Base-by-base conservation (phyloP, 1,140 invertebrate genomes). In the Diachasma alloeum region DNA sequence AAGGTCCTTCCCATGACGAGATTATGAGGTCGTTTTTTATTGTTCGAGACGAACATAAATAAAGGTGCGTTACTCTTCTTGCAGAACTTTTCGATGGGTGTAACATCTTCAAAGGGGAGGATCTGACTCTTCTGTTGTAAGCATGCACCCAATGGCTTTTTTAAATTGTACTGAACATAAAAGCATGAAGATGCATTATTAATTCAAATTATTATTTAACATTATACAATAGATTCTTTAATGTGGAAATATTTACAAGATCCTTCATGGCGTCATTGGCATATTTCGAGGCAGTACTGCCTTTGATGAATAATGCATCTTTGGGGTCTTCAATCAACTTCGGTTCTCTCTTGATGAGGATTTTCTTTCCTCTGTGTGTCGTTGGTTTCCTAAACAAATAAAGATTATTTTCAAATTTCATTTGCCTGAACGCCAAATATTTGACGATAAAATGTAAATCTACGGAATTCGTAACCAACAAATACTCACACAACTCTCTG, bases 11-110 rank as follows among this genome's bases (percentile, higher is more conserved):
- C 97, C 76, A 99, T 87, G 39, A 98, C 90, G 59, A 99, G 86
- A 90, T 98, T 99, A 84, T 99, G 93, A 1, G 98, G 98, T 22
- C 97, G 91, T 87, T 99, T 99, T 89, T 99, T 99, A 70, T 93
- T 96, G 79, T 97, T 94, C n/a, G 94, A 96, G 19, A 93, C 96
- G 85, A 98, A 95, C 72, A 95, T 91, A 90, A 99, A 99, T 31
- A 99, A 86, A 0, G 97, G 93, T 19, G 95, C 91, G 88, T 99
- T 96, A 85, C 94, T 93, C 87, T 98, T 98, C 81, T 92, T 92
- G 26, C 94, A 93, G 81, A 99, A 93, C 79, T 93, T 93, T 91
- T 99, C 97, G 81, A 99, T 89, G 11, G 93, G 91, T 6, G 93
- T 92, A 0, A 92, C 88, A 90, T 98, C 94, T 89, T 98, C 97